These are phyloP conservation scores for Lindbergichthys nudifrons DNA, from an alignment of 2,797 vertebrate species.

Conservation along the genomic window DNA sequence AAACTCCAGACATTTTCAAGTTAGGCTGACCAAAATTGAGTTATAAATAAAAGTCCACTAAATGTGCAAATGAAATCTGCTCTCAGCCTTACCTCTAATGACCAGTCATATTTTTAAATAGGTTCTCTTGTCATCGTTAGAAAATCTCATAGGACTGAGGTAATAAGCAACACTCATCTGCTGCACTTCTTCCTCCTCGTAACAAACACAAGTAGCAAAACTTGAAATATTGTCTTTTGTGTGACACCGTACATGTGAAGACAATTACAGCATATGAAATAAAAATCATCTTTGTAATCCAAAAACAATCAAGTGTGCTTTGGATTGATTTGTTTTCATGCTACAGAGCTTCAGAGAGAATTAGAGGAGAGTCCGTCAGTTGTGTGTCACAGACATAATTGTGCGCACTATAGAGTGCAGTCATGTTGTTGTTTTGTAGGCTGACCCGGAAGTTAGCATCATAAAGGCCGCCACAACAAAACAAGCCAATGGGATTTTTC, in stretches of 20 bases:
- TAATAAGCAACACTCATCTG: slow-evolving; percentile 85
- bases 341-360: slow-evolving; percentile 27
- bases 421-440: too few relatives aligned
- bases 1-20: slow-evolving; percentile 15
- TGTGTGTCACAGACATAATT: background rate
- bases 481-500: too few relatives aligned
- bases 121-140: slow-evolving; percentile 85
- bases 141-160: slow-evolving; percentile 93
- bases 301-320: slow-evolving; percentile 84
- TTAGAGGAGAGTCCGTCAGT: background rate
- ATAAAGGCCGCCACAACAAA: too few relatives aligned
- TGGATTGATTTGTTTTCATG: slow-evolving; percentile 75
- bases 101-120: slow-evolving; percentile 87
- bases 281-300: slow-evolving; percentile 37
- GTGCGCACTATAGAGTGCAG: slow-evolving; percentile 28
- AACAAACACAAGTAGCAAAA: slow-evolving; percentile 28
- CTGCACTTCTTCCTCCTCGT: slow-evolving; percentile 47
- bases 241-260: slow-evolving; percentile 23
- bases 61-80: slow-evolving; percentile 90
- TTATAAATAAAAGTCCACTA: slow-evolving; percentile 81
- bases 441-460: too few relatives aligned
- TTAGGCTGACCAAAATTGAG: background rate
- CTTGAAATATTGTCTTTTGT: slow-evolving; percentile 70
- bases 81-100: slow-evolving; percentile 85
- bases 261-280: slow-evolving; percentile 28